phyloP scores from a whole-genome alignment of 2,113 vertebrate genomes.

The Acanthisitta chloris region DNA sequence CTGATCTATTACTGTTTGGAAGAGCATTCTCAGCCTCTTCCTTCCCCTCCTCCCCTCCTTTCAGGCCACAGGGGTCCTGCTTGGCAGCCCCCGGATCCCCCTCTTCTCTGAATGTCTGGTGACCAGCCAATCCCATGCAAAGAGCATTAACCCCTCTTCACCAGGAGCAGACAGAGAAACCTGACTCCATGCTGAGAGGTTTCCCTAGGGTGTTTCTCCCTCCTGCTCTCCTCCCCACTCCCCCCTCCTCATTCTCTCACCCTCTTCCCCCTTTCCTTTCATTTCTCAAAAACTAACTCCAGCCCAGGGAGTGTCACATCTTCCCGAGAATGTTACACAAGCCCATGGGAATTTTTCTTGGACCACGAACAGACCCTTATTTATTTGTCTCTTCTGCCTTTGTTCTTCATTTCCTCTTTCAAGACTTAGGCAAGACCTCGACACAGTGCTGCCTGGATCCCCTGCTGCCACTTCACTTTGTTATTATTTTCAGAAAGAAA shows the following conservation, averaged over 20 bases:
- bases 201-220: conserved; percentile 4
- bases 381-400: conserved; percentile 63
- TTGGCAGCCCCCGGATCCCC: conserved; percentile 47
- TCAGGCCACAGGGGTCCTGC: conserved; percentile 62
- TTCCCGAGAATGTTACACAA: not conserved
- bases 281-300: conserved; percentile 3
- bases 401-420: conserved; percentile 66
- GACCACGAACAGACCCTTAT: conserved; percentile 53
- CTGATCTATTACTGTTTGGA: conserved; percentile 51
- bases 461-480: conserved; percentile 8
- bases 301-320: not conserved
- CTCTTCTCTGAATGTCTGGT: conserved; percentile 52
- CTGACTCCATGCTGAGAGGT: conserved; percentile 26
- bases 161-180: not conserved
- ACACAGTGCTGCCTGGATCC: conserved; percentile 7
- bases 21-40: conserved; percentile 12
- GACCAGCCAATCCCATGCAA: conserved; percentile 54
- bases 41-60: conserved; percentile 38
- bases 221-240: not conserved
- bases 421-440: conserved; percentile 35
- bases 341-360: conserved; percentile 47
- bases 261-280: not conserved
- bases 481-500: conserved; percentile 30
- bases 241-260: not conserved
- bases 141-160: conserved; percentile 42